Conservation (phyloP, 64 coral and sea anemone genomes). For the Hydrozoanthus tunicans region DNA sequence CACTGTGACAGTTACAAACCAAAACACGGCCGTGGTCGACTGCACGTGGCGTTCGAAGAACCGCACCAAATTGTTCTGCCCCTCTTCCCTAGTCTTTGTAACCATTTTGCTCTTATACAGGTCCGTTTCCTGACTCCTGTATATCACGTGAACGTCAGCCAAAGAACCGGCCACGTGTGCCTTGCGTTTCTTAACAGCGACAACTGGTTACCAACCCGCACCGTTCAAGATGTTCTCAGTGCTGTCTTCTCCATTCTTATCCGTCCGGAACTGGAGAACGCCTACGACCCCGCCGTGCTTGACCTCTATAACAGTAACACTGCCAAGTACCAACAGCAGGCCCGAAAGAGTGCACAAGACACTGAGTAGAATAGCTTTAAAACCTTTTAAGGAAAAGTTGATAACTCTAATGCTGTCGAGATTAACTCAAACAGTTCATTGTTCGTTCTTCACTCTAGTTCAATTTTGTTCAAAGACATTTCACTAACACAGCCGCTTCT, state of each 20-base stretch:
- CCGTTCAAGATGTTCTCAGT: constrained; percentile 72
- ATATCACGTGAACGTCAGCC: constrained; percentile 82
- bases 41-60: constrained; percentile 47
- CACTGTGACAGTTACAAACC: constrained; percentile 19
- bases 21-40: constrained; percentile 2
- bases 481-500: no score
- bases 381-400: no score
- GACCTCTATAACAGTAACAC: constrained; percentile 31
- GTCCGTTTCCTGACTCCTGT: constrained; percentile 74
- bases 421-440: no score
- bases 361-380: neutral
- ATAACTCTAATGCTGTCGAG: no score
- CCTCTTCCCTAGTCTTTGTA: no score
- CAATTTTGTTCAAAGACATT: no score
- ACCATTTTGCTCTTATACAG: neutral
- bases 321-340: constrained; percentile 56
- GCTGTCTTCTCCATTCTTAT: constrained; percentile 78
- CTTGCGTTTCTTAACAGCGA: constrained; percentile 67
- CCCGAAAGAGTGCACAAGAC: constrained; percentile 52
- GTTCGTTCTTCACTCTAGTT: no score
- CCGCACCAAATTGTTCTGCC: no score
- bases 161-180: constrained; percentile 78
- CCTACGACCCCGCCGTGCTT: constrained; percentile 55
- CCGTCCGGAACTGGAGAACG: constrained; percentile 64
- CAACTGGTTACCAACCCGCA: constrained; percentile 82